Evolutionary conservation across 2,888 invertebrate genomes (phyloP).

Genomic region (Eristalis pertinax): DNA sequence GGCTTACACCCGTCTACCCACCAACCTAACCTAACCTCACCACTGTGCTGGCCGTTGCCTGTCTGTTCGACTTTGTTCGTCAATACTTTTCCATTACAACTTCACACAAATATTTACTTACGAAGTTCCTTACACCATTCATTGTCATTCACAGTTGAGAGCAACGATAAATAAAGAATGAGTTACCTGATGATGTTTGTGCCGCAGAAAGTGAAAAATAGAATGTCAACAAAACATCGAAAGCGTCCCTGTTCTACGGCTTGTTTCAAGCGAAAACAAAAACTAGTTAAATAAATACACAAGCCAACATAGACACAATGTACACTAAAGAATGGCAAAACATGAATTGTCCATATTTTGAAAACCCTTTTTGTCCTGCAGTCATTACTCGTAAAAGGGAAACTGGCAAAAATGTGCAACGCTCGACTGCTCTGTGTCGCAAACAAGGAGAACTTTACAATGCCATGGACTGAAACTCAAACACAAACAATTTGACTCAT

Average conservation of each 20-base stretch:
- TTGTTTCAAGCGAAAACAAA: not conserved
- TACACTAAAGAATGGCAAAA: not conserved
- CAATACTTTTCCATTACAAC: too few species aligned
- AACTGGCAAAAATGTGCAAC: not conserved
- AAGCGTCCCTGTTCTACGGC: not conserved
- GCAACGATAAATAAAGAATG: too few species aligned
- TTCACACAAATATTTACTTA: too few species aligned
- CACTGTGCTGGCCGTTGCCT: too few species aligned
- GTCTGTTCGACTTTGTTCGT: too few species aligned
- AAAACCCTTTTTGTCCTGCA: not conserved
- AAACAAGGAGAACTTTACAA: conserved; percentile 34
- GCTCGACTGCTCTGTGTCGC: conserved; percentile 9
- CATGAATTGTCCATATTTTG: not conserved
- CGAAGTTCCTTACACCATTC: too few species aligned
- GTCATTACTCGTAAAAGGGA: not conserved
- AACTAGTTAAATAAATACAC: too few species aligned
- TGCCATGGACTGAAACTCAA: conserved; percentile 38
- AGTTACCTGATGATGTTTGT: too few species aligned
- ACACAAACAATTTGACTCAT: conserved; percentile 57
- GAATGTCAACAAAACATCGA: not conserved
- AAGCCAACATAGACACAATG: not conserved
- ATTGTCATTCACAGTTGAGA: too few species aligned
- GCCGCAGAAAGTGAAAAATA: too few species aligned
- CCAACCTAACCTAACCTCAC: too few species aligned
- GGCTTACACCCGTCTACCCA: too few species aligned